Evolutionary conservation across 2,797 vertebrate genomes (phyloP), one percentile per base, ranked within the genome.

Genomic region (Aldrovandia affinis): DNA sequence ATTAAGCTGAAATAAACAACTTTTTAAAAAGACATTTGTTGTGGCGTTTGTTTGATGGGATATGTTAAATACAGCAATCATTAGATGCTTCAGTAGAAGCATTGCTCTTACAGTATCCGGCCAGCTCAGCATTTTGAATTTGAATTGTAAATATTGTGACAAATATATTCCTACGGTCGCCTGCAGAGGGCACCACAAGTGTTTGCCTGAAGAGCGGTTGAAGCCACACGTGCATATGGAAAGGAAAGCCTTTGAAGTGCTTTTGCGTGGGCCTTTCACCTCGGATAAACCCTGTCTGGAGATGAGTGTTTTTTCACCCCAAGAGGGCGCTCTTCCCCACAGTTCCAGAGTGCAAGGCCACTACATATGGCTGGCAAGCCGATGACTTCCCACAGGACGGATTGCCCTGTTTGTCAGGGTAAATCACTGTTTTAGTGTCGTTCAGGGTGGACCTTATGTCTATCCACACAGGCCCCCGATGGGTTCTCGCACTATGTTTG

Each of bases 1-100:
- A 73, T 78, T 78, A 85, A 75, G 57, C 75, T 78, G 44, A 78
- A 85, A 82, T 85, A 78, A 85, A 85, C 57, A 42, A 54, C 59
- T 85, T 82, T 85, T 82, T 82, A 78, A 61, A 81, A 85, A 55
- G 28, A 75, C 42, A 47, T 44, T 39, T 20, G 59, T 63, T 82
- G 20, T 28, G 14, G 54, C 14, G 2, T 78, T 61, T 14, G 36
- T 73, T 70, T 81, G 14, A 81, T 81, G 6, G 54, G 7, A 39
- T 63, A 10, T 1, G 5, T 77, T 77, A 36, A 44, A 77, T 15
- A 25, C 39, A 77, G 42, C 9, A 6, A 9, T 77, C 22, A 44
- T 47, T 44, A n/a, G 39, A 44, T 42, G 70, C 70, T 42, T 22
- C 20, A 25, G 15, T 25, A 22, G 7, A 10, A 42, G 42, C 42